phyloP scores from a whole-genome alignment of 2,113 vertebrate species.

The Callipepla californica region DNA sequence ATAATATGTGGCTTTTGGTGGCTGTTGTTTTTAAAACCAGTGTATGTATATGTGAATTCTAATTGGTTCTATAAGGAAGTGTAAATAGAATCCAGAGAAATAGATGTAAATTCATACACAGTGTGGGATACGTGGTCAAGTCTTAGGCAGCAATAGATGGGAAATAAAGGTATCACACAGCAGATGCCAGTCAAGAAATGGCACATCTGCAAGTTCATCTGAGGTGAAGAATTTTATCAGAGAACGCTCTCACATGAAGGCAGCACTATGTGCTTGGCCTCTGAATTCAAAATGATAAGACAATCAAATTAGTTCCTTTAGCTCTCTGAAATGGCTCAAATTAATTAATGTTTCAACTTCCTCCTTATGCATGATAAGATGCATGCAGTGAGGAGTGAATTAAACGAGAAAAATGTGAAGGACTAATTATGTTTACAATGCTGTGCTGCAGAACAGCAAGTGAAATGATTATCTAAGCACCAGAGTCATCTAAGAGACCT shows the following conservation, averaged over 20 bases:
- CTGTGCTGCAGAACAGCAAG: conserved; percentile 1
- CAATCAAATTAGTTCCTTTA: conserved; percentile 12
- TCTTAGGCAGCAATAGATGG: neutral
- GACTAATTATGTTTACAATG: conserved; percentile 31
- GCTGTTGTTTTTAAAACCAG: neutral
- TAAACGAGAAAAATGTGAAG: neutral
- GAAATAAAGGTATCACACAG: neutral
- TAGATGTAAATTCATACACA: neutral
- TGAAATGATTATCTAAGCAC: neutral
- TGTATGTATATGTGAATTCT: neutral
- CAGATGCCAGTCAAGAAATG: neutral
- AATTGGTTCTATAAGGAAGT: neutral
- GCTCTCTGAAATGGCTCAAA: conserved; percentile 8
- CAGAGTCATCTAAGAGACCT: neutral
- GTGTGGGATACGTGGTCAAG: neutral
- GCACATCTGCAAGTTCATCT: neutral
- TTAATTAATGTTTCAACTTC: conserved; percentile 52
- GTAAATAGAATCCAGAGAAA: neutral
- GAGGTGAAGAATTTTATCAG: neutral
- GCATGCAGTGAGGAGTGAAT: conserved; percentile 7
- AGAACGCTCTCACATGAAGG: neutral
- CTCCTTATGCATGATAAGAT: conserved; percentile 4
- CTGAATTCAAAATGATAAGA: conserved; percentile 15
- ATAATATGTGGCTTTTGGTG: neutral
- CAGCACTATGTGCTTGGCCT: neutral